A percentile compares a stretch with the other conserved stretches of the same genome.
Evolutionary conservation across 2,888 invertebrate genomes (phyloP).

Genomic region (Epinotia demarniana): DNA sequence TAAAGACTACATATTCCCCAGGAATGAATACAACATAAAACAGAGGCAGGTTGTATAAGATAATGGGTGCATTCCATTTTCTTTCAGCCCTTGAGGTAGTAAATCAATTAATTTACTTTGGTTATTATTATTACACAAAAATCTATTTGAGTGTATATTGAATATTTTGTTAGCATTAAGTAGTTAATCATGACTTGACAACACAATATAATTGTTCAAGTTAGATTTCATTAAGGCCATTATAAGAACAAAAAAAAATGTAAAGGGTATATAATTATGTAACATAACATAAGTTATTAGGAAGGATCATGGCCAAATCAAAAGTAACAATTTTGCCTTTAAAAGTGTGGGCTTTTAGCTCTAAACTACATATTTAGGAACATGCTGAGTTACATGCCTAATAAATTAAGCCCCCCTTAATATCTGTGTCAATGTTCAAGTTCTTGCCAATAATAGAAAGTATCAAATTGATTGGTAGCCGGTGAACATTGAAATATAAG

Average conservation of each 20-base stretch:
- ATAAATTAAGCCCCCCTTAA: slow-evolving; percentile 8
- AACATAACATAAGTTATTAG: slow-evolving; percentile 18
- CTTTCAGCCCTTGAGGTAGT: slow-evolving; percentile 18
- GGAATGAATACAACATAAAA: neutral
- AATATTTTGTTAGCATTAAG: slow-evolving; percentile 73
- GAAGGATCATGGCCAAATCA: slow-evolving; percentile 24
- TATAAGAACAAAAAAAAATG: slow-evolving; percentile 28
- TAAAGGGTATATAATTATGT: slow-evolving; percentile 33
- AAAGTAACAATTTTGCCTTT: slow-evolving; percentile 1
- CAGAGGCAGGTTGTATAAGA: slow-evolving; percentile 1
- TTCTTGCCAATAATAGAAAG: slow-evolving; percentile 19
- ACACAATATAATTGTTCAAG: slow-evolving; percentile 47
- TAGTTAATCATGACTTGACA: slow-evolving; percentile 70
- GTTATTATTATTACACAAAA: slow-evolving; percentile 57
- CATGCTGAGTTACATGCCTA: slow-evolving; percentile 9
- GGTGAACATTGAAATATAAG: slow-evolving; percentile 4
- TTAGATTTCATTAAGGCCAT: slow-evolving; percentile 48
- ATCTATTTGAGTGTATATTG: slow-evolving; percentile 79
- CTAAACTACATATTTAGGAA: slow-evolving; percentile 3
- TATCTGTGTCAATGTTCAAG: slow-evolving; percentile 12
- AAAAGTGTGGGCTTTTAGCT: slow-evolving; percentile 11
- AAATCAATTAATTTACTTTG: slow-evolving; percentile 43
- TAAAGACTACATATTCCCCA: neutral
- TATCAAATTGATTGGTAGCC: slow-evolving; percentile 8
- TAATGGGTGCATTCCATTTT: slow-evolving; percentile 39